Evolutionary conservation across 1,140 invertebrate species (phyloP).

Genomic region (Aleiodes sp.): DNA sequence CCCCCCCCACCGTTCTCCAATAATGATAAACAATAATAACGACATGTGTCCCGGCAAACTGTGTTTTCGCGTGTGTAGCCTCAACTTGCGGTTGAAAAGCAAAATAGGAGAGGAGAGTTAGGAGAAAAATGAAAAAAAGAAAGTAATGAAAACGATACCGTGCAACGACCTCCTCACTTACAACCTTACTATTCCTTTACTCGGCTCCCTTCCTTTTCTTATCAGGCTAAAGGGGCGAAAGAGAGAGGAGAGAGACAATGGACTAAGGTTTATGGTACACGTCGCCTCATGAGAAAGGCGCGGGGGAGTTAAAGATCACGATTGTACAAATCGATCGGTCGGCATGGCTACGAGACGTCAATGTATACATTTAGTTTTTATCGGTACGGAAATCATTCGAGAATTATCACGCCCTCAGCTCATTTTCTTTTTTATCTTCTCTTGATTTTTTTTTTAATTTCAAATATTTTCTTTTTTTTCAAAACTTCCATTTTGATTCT

Average conservation of each 20-base stretch:
- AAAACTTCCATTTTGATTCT: neutral
- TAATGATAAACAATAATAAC: no score
- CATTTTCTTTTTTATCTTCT: neutral
- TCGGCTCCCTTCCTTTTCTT: neutral
- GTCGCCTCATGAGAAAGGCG: neutral
- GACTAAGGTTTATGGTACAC: conserved; percentile 1
- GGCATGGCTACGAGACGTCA: neutral
- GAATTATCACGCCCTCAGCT: neutral
- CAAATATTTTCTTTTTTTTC: neutral
- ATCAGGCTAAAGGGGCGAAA: neutral
- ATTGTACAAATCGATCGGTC: conserved; percentile 16
- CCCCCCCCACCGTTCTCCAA: no score
- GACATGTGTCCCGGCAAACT: neutral
- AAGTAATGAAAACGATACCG: conserved; percentile 16
- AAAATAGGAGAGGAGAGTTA: neutral
- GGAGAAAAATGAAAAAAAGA: neutral
- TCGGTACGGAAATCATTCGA: neutral
- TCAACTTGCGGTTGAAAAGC: neutral
- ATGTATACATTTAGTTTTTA: conserved; percentile 1
- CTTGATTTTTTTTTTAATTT: neutral
- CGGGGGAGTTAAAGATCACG: conserved; percentile 11
- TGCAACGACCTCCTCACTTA: conserved; percentile 9
- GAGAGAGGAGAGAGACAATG: neutral
- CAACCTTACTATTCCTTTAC: neutral
- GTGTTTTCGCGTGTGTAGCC: neutral